Percentiles rank a stretch among this genome's conserved stretches.
Evolutionary conservation across 2,797 vertebrate genomes (phyloP).

Genomic region (Sebastes trivittatus): DNA sequence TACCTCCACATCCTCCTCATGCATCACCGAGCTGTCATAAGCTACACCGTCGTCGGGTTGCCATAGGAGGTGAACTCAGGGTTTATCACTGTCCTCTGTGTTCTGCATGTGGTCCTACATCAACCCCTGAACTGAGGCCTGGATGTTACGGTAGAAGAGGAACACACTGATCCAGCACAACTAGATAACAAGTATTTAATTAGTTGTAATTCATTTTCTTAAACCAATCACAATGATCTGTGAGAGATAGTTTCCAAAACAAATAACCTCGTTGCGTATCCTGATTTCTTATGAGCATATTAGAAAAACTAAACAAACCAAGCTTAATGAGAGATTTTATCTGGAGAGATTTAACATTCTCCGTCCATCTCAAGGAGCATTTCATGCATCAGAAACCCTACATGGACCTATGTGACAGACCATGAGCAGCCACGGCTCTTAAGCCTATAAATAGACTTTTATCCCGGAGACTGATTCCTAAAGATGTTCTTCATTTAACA

Average conservation of each 20-base stretch:
- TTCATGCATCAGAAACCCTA: not conserved
- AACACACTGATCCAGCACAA: not conserved
- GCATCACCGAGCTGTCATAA: conserved; percentile 20
- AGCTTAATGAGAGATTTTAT: not conserved
- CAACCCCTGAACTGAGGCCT: not conserved
- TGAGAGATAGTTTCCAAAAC: not conserved
- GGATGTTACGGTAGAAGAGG: not conserved
- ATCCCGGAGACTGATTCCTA: not conserved
- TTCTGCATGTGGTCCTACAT: not conserved
- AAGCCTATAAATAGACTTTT: not conserved
- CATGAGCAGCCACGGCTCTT: not conserved
- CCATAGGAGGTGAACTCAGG: conserved; percentile 9
- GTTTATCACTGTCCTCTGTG: conserved; percentile 7
- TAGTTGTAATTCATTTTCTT: not conserved
- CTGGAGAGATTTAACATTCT: not conserved
- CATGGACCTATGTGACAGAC: not conserved
- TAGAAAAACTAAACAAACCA: not conserved
- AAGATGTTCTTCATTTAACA: not conserved
- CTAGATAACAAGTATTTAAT: not conserved
- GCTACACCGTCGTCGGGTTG: not conserved
- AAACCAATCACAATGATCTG: not conserved
- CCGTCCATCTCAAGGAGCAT: not conserved
- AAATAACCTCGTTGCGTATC: not conserved
- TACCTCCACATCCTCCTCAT: conserved; percentile 17
- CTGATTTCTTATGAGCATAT: not conserved